These are phyloP conservation scores for Orthosia gracilis DNA, from an alignment of 2,888 invertebrate genomes.

Conservation along the genomic window DNA sequence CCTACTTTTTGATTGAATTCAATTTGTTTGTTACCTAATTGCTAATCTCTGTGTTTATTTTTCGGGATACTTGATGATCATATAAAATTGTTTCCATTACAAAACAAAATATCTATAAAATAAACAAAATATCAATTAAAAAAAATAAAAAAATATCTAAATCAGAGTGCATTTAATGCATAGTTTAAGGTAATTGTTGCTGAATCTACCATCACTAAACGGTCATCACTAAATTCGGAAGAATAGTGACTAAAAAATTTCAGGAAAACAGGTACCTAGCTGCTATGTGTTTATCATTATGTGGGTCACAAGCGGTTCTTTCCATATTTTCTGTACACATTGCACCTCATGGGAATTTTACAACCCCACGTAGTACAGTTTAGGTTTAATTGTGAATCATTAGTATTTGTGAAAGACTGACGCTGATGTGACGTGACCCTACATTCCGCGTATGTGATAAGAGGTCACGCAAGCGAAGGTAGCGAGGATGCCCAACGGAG, in stretches of 20 bases:
- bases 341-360: slow-evolving; percentile 24
- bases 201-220: neutral
- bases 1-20: neutral
- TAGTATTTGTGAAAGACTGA: slow-evolving; percentile 41
- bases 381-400: slow-evolving; percentile 63
- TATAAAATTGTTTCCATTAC: too few species aligned
- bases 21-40: too few species aligned
- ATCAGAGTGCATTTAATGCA: neutral
- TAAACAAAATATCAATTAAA: too few species aligned
- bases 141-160: too few species aligned
- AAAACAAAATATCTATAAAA: too few species aligned
- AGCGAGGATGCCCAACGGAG: slow-evolving; percentile 66
- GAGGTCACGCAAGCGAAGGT: slow-evolving; percentile 77
- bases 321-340: slow-evolving; percentile 9
- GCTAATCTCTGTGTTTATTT: neutral
- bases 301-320: slow-evolving; percentile 14
- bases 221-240: neutral
- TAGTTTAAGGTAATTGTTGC: neutral
- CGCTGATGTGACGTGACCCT: slow-evolving; percentile 52
- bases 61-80: neutral
- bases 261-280: neutral
- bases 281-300: slow-evolving; percentile 3
- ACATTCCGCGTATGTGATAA: slow-evolving; percentile 77
- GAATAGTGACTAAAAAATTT: slow-evolving; percentile 8
- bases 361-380: slow-evolving; percentile 45